Conservation (phyloP, 2,888 invertebrate species). For the Nomada goodeniana region DNA sequence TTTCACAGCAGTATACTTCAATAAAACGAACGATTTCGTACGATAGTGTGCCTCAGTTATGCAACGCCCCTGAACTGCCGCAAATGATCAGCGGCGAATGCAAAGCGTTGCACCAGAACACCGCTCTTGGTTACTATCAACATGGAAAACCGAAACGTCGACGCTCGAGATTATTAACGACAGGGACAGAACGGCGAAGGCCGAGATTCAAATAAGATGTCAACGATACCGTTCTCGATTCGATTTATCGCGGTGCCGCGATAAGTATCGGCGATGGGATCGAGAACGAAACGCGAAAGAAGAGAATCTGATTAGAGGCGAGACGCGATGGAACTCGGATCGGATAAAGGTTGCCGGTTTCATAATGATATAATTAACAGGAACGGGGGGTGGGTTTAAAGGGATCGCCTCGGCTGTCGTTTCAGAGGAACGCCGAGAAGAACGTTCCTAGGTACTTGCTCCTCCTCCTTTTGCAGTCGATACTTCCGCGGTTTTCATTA, state of each 20-base stretch:
- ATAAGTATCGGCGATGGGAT: conserved; percentile 17
- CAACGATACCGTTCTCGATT: conserved; percentile 47
- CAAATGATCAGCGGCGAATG: conserved; percentile 3
- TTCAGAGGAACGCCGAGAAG: background rate
- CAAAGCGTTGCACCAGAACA: background rate
- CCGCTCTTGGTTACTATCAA: conserved; percentile 1
- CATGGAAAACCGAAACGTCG: conserved; percentile 15
- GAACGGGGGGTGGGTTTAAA: background rate
- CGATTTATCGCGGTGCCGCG: conserved; percentile 25
- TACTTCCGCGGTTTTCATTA: conserved; percentile 42
- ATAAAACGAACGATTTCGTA: too few relatives aligned
- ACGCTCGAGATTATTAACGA: conserved; percentile 1
- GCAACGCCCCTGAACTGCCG: too few relatives aligned
- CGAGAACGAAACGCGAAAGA: conserved; percentile 17
- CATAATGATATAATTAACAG: conserved; percentile 67
- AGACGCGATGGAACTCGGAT: conserved; percentile 25
- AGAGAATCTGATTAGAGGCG: conserved; percentile 27
- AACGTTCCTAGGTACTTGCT: background rate
- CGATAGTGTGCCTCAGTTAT: background rate
- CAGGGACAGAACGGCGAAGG: conserved; percentile 6
- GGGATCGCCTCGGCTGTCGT: background rate
- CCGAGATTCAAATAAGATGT: conserved; percentile 56
- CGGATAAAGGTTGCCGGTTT: conserved; percentile 46
- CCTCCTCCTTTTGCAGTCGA: conserved; percentile 10
- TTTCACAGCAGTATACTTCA: too few relatives aligned